Conservation (phyloP, 2,888 invertebrate genomes). For the Chromoteleia sp. region DNA sequence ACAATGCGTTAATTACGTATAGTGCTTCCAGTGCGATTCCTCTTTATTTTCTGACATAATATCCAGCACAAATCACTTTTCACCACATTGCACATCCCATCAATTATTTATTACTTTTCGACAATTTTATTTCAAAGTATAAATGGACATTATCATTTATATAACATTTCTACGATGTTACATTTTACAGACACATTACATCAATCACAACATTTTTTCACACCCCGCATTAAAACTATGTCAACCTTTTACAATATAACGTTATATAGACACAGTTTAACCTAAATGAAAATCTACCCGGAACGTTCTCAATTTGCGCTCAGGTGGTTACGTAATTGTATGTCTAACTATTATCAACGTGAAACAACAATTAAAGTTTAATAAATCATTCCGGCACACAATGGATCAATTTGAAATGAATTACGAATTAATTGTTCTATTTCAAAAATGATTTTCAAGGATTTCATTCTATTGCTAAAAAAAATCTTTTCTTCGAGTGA, state of each 20-base stretch:
- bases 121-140: constrained; percentile 44
- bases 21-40: constrained; percentile 15
- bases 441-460: constrained; percentile 26
- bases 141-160: constrained; percentile 62
- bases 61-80: constrained; percentile 44
- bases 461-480: constrained; percentile 21
- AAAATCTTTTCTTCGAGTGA: constrained; percentile 17
- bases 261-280: not conserved
- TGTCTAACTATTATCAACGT: constrained; percentile 22
- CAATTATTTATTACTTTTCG: constrained; percentile 56
- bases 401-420: constrained; percentile 31
- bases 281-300: constrained; percentile 31
- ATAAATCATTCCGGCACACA: constrained; percentile 32
- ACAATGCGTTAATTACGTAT: constrained; percentile 39
- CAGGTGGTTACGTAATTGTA: constrained; percentile 30
- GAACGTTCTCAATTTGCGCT: constrained; percentile 23
- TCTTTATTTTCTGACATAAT: constrained; percentile 37
- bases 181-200: constrained; percentile 7
- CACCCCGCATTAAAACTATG: constrained; percentile 12
- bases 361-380: constrained; percentile 30
- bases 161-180: constrained; percentile 42
- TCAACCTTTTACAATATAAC: constrained; percentile 13
- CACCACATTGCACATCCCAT: constrained; percentile 53
- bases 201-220: constrained; percentile 25
- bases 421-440: constrained; percentile 20